phyloP scores from a whole-genome alignment of 2,797 vertebrate species.

The Gallinago nigripennis region DNA sequence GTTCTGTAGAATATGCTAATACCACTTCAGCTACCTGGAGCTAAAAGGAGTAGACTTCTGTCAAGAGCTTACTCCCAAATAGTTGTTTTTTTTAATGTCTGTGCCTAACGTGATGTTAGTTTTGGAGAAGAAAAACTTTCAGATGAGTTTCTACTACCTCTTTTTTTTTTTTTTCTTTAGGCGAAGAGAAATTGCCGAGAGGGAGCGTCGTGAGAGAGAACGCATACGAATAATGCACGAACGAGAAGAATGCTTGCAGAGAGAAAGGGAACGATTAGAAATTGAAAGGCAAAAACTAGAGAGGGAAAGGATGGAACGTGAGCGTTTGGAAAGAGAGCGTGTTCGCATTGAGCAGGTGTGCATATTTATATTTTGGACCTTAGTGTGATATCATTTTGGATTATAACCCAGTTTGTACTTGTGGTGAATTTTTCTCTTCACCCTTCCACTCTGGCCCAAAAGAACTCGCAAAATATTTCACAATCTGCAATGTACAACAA shows the following conservation, averaged over 20 bases:
- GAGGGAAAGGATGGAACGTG: slow-evolving; percentile 92
- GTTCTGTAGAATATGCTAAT: not conserved
- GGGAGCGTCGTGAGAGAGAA: slow-evolving; percentile 88
- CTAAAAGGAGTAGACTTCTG: not conserved
- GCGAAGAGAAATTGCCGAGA: slow-evolving; percentile 90
- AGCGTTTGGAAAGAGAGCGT: slow-evolving; percentile 92
- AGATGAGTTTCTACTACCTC: not conserved
- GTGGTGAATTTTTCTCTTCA: not conserved
- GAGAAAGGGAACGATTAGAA: slow-evolving; percentile 92
- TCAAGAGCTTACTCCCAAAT: not conserved
- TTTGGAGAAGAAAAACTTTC: not conserved
- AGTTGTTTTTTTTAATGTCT: not conserved
- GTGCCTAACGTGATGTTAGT: not conserved
- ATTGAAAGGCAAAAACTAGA: slow-evolving; percentile 94
- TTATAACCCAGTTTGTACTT: not conserved
- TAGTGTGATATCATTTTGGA: not conserved
- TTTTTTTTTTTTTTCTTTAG: slow-evolving; percentile 62
- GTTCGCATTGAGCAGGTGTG: slow-evolving; percentile 95
- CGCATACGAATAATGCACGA: slow-evolving; percentile 88
- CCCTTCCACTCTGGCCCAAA: not conserved
- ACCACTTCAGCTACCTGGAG: not conserved
- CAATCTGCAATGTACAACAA: not conserved
- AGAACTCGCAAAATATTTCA: not conserved
- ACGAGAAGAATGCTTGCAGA: slow-evolving; percentile 89
- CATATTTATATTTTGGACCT: not conserved